Evolutionary conservation across 2,888 invertebrate species (phyloP).

Genomic region (Crematogaster levior): DNA sequence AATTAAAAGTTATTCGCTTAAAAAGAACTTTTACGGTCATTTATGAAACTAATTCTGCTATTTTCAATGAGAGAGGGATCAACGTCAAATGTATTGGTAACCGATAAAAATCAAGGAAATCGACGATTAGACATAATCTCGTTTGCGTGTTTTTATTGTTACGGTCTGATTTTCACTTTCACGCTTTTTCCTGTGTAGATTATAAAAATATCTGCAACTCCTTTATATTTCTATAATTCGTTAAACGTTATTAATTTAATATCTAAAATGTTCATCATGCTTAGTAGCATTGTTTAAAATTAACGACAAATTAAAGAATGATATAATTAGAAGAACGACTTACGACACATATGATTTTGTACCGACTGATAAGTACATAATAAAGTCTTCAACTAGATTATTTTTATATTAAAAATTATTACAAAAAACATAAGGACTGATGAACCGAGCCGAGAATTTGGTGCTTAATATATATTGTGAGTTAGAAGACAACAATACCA

Average conservation of each 20-base stretch:
- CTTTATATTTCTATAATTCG: neutral
- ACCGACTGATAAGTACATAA: neutral
- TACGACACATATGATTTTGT: neutral
- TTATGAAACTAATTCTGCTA: conserved; percentile 61
- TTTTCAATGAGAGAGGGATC: conserved; percentile 1
- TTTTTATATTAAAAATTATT: no score
- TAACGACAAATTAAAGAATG: neutral
- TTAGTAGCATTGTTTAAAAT: neutral
- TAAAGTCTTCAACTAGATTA: neutral
- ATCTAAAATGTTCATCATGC: neutral
- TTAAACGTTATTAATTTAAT: neutral
- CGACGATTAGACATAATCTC: conserved; percentile 1
- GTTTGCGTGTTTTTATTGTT: neutral
- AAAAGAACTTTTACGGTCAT: conserved; percentile 66
- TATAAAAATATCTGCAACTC: neutral
- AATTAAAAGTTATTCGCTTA: conserved; percentile 70
- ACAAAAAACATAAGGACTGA: no score
- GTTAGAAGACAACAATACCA: no score
- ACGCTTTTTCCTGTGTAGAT: neutral
- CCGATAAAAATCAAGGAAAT: conserved; percentile 33
- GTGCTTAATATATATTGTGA: no score
- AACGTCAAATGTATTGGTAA: conserved; percentile 49
- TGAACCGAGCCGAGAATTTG: no score
- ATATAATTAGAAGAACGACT: neutral
- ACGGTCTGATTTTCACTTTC: neutral